phyloP scores from a whole-genome alignment of 2,113 vertebrate genomes.

The Larimichthys crocea region DNA sequence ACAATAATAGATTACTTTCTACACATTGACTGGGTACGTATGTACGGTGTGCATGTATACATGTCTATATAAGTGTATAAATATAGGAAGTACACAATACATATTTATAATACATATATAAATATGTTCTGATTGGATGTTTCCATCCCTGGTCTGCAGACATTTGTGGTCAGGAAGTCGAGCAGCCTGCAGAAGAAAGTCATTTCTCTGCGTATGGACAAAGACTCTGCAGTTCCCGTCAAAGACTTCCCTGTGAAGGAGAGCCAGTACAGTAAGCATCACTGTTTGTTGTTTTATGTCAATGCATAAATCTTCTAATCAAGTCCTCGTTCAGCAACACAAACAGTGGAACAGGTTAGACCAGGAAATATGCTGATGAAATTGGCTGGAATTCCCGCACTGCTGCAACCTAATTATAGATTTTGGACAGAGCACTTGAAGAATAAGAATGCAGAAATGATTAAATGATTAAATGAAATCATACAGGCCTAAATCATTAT shows the following conservation, averaged over 20 bases:
- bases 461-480: too few species aligned
- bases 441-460: too few species aligned
- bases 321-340: background rate
- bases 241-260: constrained; percentile 93
- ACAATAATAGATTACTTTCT: background rate
- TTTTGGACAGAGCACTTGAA: background rate
- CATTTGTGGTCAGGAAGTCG: constrained; percentile 92
- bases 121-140: constrained; percentile 1
- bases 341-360: background rate
- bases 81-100: too few species aligned
- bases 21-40: background rate
- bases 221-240: constrained; percentile 80
- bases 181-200: constrained; percentile 91
- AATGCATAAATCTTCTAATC: background rate
- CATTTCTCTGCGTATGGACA: constrained; percentile 88
- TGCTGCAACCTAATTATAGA: background rate
- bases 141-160: constrained; percentile 75
- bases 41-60: too few species aligned
- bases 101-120: too few species aligned
- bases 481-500: background rate
- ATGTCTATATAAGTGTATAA: too few species aligned
- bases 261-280: constrained; percentile 92
- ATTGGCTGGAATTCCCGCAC: background rate
- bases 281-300: background rate
- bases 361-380: background rate